phyloP scores from a whole-genome alignment of 1,140 invertebrate genomes.

The Brachionus rubens region DNA sequence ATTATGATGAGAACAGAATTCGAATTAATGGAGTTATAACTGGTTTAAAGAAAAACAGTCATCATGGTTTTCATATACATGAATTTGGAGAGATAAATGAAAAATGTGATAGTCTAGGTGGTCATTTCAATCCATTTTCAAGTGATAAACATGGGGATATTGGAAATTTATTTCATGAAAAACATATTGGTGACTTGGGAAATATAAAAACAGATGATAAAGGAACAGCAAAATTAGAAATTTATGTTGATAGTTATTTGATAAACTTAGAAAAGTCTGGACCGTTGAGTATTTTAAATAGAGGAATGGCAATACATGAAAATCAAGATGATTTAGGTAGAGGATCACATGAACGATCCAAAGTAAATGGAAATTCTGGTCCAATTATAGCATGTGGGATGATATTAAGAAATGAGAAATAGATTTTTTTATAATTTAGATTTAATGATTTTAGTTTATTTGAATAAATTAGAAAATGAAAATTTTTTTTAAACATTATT shows the following conservation, averaged over 20 bases:
- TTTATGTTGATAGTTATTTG: slow-evolving; percentile 63
- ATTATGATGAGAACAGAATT: neutral
- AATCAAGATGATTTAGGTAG: slow-evolving; percentile 63
- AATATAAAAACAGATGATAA: slow-evolving; percentile 69
- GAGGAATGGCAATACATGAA: slow-evolving; percentile 68
- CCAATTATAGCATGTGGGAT: slow-evolving; percentile 63
- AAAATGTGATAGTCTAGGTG: slow-evolving; percentile 63
- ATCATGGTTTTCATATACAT: slow-evolving; percentile 58
- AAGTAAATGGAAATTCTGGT: slow-evolving; percentile 64
- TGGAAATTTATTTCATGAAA: slow-evolving; percentile 50
- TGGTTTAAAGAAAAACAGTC: slow-evolving; percentile 15
- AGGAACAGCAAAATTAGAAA: slow-evolving; percentile 47
- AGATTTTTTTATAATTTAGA: no score
- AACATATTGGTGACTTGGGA: slow-evolving; percentile 86
- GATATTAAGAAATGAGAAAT: no score
- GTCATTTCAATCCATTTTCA: slow-evolving; percentile 85
- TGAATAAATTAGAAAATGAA: no score
- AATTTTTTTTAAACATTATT: no score
- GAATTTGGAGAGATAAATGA: slow-evolving; percentile 53
- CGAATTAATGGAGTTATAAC: neutral
- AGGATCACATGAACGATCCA: slow-evolving; percentile 59
- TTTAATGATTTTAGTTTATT: no score
- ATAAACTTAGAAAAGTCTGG: slow-evolving; percentile 70
- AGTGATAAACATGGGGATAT: slow-evolving; percentile 76
- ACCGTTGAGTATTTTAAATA: slow-evolving; percentile 75